phyloP scores from a whole-genome alignment of 2,888 invertebrate species.

The Creontiades dilutus region DNA sequence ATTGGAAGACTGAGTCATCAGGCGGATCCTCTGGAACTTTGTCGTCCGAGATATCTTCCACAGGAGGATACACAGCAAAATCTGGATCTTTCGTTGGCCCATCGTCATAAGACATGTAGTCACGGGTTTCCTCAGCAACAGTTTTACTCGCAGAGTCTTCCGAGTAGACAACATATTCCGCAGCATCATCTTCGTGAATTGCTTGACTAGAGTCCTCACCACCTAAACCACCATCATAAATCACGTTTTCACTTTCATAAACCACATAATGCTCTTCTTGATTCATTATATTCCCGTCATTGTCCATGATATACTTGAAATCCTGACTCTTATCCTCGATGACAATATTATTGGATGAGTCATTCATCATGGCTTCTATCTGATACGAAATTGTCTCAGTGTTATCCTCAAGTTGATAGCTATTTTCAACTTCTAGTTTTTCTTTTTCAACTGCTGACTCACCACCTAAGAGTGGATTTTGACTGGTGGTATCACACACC shows the following conservation, averaged over 20 bases:
- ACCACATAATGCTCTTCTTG: slow-evolving; percentile 74
- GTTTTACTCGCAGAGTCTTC: slow-evolving; percentile 48
- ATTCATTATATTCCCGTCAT: slow-evolving; percentile 73
- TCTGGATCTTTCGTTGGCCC: slow-evolving; percentile 43
- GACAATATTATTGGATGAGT: slow-evolving; percentile 72
- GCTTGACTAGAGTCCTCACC: slow-evolving; percentile 67
- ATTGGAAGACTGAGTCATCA: slow-evolving; percentile 34
- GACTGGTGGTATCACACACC: slow-evolving; percentile 73
- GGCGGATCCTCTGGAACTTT: background rate
- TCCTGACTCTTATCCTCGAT: slow-evolving; percentile 73
- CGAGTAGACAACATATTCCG: slow-evolving; percentile 67
- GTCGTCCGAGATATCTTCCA: slow-evolving; percentile 20
- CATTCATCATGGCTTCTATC: slow-evolving; percentile 74
- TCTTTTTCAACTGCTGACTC: slow-evolving; percentile 59
- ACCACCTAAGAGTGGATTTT: slow-evolving; percentile 70
- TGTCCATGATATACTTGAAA: slow-evolving; percentile 74
- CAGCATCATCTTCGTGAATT: slow-evolving; percentile 64
- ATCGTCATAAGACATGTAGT: slow-evolving; percentile 58
- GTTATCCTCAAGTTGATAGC: slow-evolving; percentile 72
- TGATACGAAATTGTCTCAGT: slow-evolving; percentile 73
- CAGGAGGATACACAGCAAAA: slow-evolving; percentile 55
- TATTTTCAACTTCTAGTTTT: slow-evolving; percentile 62
- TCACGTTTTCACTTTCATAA: slow-evolving; percentile 74
- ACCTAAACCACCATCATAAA: slow-evolving; percentile 72
- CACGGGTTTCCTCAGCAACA: slow-evolving; percentile 33